Evolutionary conservation across 2,888 invertebrate genomes (phyloP), one percentile per base, ranked within the genome.

Genomic region (Merodon equestris): DNA sequence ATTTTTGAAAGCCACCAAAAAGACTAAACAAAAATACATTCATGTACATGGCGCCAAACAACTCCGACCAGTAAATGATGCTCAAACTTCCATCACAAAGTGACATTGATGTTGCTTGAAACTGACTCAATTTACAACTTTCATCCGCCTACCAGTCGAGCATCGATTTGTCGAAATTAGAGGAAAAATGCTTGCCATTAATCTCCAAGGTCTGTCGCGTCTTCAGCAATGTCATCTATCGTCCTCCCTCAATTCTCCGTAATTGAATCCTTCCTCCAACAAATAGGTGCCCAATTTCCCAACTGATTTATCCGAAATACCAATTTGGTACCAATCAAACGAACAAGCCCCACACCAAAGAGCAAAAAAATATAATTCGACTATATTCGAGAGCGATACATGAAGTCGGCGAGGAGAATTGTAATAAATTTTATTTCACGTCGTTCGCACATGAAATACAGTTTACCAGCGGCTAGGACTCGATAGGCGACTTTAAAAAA

Each of bases 301-400:
- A 56, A 68, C 36, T 60, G 47, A 67, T 67, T 73, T 73, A 54
- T 75, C 68, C 63, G 17, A 36, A 63, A 51, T 51, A 17, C 38
- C 19, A 61, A 50, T 13, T n/a, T n/a, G 10, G 9, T 40, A n/a
- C 12, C 5, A 40, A n/a, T 40, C 40, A 9, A 40, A 27, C 27
- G 27, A 27, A 18, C 48, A 12, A 47, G 53, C 50, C 63, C 57
- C 58, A 47, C 47, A 58, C 2, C 7, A 51, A 73, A 79, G 63
- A 58, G 68, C 73, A 68, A 67, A 67, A 79, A 73, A 73, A 73
- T 79, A 73, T 79, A 51, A 68, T 73, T 54, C 77, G 63, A 63
- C 53, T 58, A 45, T 13, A 27, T 27, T 17, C 17, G 13, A 7
- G 18, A 12, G 5, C 3, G 10, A 13, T 5, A 18, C 18, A 18